Conservation (phyloP, 2,797 vertebrate genomes). For the Triplophysa bombifrons region DNA sequence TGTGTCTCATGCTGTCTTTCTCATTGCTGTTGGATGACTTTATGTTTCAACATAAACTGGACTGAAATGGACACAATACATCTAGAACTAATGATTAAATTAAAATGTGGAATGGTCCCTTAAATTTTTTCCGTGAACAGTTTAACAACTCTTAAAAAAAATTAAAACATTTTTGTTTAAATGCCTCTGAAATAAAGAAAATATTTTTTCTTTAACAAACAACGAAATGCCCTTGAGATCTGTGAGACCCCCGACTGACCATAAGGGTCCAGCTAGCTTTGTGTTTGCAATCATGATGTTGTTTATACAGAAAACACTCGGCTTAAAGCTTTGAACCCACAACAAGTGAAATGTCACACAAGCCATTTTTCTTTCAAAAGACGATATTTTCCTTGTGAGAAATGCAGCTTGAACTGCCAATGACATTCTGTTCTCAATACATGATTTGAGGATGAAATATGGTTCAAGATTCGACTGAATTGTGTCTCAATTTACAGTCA, state of each 20-base stretch:
- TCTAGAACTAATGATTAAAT: no score
- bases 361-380: slow-evolving; percentile 1
- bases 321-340: not conserved
- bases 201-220: not conserved
- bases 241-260: not conserved
- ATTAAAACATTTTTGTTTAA: not conserved
- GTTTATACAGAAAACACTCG: not conserved
- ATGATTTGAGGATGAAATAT: not conserved
- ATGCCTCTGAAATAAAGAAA: not conserved
- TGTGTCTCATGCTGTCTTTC: no score
- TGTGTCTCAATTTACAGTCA: no score
- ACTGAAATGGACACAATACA: no score
- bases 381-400: not conserved
- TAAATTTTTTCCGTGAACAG: no score
- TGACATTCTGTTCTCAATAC: not conserved
- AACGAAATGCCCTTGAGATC: not conserved
- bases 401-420: slow-evolving; percentile 26
- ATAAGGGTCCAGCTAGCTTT: no score
- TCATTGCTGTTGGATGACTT: no score
- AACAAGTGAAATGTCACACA: slow-evolving; percentile 14
- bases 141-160: no score
- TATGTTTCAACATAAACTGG: no score
- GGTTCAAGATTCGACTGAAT: no score
- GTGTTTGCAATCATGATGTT: no score
- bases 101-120: no score